Percentiles rank a stretch among this genome's conserved stretches.
phyloP scores from a whole-genome alignment of 1,140 invertebrate species.

The Ditylenchus dipsaci region DNA sequence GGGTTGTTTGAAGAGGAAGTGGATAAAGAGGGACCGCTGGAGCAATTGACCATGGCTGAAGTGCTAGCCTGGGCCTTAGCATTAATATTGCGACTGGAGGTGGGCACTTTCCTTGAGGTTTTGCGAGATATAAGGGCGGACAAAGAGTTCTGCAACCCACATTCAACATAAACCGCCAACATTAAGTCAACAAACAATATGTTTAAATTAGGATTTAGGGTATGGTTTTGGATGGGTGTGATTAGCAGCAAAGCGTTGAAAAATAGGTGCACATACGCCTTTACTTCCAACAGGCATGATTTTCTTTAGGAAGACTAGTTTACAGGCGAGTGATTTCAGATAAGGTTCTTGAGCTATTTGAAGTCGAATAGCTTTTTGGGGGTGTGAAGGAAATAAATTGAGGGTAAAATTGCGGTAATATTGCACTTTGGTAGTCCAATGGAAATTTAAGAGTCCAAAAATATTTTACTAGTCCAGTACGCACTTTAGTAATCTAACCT shows the following conservation, averaged over 20 bases:
- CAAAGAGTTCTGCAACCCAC: slow-evolving; percentile 46
- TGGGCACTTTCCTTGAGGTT: slow-evolving; percentile 48
- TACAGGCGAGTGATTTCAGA: not conserved
- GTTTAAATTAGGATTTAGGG: not conserved
- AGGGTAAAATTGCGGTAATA: too few relatives aligned
- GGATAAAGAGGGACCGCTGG: not conserved
- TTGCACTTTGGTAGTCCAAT: too few relatives aligned
- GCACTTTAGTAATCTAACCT: too few relatives aligned
- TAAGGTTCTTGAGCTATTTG: not conserved
- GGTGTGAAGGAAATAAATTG: too few relatives aligned
- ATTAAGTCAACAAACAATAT: not conserved
- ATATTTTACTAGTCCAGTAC: too few relatives aligned
- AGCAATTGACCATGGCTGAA: not conserved
- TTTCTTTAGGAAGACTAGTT: slow-evolving; percentile 10
- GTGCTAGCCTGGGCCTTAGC: not conserved
- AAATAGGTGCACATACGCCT: not conserved
- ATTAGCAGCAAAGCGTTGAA: slow-evolving; percentile 25
- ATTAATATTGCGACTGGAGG: slow-evolving; percentile 2
- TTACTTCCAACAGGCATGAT: not conserved
- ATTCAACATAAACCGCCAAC: not conserved
- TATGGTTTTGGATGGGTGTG: too few relatives aligned
- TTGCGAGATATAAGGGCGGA: slow-evolving; percentile 51
- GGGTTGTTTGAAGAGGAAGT: not conserved
- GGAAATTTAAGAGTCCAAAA: too few relatives aligned
- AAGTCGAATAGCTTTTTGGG: slow-evolving; percentile 2